Percentiles rank a stretch among this genome's conserved stretches.
phyloP scores from a whole-genome alignment of 2,797 vertebrate species.

The Acropternis orthonyx region DNA sequence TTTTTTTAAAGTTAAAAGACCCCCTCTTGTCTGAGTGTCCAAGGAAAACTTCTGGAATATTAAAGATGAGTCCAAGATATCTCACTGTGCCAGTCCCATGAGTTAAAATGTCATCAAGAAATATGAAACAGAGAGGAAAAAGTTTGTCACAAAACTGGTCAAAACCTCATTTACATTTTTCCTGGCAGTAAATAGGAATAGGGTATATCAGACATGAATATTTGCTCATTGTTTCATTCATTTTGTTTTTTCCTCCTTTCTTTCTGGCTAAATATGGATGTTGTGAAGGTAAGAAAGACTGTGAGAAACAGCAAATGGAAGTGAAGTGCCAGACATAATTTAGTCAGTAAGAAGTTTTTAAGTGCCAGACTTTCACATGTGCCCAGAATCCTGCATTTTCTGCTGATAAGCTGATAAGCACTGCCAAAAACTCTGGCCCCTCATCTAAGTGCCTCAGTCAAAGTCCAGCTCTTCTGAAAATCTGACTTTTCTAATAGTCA shows the following conservation, averaged over 20 bases:
- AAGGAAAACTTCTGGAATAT: background rate
- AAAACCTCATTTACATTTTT: slow-evolving; percentile 27
- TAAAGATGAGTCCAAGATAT: background rate
- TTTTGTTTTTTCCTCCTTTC: background rate
- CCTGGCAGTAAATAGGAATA: background rate
- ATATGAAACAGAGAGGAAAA: slow-evolving; percentile 16
- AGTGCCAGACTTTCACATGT: background rate
- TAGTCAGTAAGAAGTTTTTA: slow-evolving; percentile 31
- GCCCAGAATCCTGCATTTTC: background rate
- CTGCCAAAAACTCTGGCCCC: too few species aligned
- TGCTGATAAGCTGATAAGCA: too few species aligned
- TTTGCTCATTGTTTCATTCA: background rate
- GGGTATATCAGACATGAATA: background rate
- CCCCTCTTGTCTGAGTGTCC: background rate
- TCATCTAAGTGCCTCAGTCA: background rate
- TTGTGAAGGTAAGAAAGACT: background rate
- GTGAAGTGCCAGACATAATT: background rate
- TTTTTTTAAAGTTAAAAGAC: background rate
- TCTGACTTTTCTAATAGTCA: background rate
- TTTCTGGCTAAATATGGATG: background rate
- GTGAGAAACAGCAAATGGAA: slow-evolving; percentile 6
- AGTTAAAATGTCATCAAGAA: slow-evolving; percentile 26
- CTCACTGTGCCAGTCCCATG: background rate
- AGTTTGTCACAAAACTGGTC: slow-evolving; percentile 6
- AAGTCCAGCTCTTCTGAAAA: slow-evolving; percentile 6